These are phyloP conservation scores for Calliphora vomitoria DNA, from an alignment of 2,888 invertebrate genomes.

Conservation along the genomic window DNA sequence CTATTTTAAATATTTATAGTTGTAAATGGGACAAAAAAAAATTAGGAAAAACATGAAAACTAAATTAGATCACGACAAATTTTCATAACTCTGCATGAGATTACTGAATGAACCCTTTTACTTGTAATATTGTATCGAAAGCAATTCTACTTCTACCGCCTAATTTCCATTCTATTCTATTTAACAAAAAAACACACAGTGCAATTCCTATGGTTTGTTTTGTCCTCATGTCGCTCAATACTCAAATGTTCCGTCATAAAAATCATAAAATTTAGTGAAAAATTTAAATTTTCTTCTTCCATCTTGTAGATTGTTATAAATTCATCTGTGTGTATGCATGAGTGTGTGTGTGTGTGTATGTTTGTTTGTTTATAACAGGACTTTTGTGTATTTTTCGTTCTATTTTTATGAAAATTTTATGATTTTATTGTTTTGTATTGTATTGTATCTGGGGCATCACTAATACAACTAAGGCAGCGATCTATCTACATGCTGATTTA, in stretches of 20 bases:
- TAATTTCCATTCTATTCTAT: slow-evolving; percentile 20
- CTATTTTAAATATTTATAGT: neutral
- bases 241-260: slow-evolving; percentile 45
- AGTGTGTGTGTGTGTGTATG: slow-evolving; percentile 32
- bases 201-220: slow-evolving; percentile 28
- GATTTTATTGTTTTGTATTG: slow-evolving; percentile 80
- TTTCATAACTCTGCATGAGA: slow-evolving; percentile 64
- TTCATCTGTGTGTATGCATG: neutral
- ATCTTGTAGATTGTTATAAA: neutral
- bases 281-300: slow-evolving; percentile 52
- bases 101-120: slow-evolving; percentile 33
- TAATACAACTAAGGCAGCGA: neutral
- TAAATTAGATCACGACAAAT: slow-evolving; percentile 49
- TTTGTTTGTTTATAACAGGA: slow-evolving; percentile 58
- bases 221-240: slow-evolving; percentile 4
- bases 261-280: slow-evolving; percentile 57
- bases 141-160: neutral
- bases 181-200: slow-evolving; percentile 30
- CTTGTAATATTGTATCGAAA: slow-evolving; percentile 2
- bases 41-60: neutral
- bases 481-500: slow-evolving; percentile 79
- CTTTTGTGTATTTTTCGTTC: slow-evolving; percentile 52
- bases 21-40: slow-evolving; percentile 11
- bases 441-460: slow-evolving; percentile 61
- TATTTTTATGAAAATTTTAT: slow-evolving; percentile 76